Conservation (phyloP, 2,888 invertebrate genomes). For the Caenorhabditis drosophilae region DNA sequence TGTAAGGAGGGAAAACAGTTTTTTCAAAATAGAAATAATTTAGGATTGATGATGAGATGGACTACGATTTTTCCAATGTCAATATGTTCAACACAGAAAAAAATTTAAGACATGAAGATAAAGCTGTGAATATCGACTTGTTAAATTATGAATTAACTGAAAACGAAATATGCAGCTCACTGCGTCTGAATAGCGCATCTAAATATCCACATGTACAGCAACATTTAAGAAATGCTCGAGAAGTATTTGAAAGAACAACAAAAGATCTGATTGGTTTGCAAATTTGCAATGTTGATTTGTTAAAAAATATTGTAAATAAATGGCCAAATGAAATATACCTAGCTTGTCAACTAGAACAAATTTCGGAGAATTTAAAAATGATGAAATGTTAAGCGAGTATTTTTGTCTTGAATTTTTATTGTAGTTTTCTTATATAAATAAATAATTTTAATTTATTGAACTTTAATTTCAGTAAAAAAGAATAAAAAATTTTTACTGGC, state of each 20-base stretch:
- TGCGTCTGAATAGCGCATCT: constrained; percentile 22
- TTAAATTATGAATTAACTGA: too few species aligned
- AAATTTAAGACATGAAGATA: too few species aligned
- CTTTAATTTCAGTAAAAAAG: background rate
- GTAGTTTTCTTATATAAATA: background rate
- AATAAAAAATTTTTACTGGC: too few species aligned
- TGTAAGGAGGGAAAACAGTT: too few species aligned
- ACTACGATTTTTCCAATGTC: too few species aligned
- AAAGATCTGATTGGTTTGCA: constrained; percentile 8
- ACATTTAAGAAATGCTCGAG: constrained; percentile 13
- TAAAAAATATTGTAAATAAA: background rate
- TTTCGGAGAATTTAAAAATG: too few species aligned
- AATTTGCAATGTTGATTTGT: background rate
- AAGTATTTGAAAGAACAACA: constrained; percentile 7
- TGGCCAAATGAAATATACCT: background rate
- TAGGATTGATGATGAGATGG: too few species aligned
- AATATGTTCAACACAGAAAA: too few species aligned
- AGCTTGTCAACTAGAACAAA: background rate
- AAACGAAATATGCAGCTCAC: background rate
- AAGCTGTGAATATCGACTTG: too few species aligned
- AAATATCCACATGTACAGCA: constrained; percentile 29
- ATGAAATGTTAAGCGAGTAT: too few species aligned
- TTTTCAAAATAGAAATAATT: background rate
- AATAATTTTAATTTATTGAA: background rate
- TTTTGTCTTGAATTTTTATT: background rate